Evolutionary conservation across 2,113 vertebrate genomes (phyloP), one percentile per base, ranked within the genome.

Genomic region (Nannobrachium achirus): DNA sequence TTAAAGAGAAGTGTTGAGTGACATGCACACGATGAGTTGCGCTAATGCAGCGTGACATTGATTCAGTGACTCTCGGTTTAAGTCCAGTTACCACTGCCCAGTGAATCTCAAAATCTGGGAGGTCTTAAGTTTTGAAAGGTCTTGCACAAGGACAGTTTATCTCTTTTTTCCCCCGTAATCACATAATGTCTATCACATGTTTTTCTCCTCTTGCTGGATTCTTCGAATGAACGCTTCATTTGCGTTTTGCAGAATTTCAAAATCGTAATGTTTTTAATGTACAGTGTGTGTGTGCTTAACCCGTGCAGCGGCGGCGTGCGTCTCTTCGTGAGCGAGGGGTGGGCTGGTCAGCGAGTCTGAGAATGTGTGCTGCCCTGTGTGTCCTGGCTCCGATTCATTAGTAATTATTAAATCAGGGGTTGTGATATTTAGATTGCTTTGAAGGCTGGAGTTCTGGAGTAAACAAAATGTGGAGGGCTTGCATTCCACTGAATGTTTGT

Each of bases 341-440:
- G 20, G 63, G 57, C 6, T n/a, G 51, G 52, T 72, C 63, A 48
- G 60, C 39, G 59, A 53, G 19, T 73, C 57, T 76, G 69, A 65
- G 70, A 80, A 70, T 61, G 53, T 76, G 67, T 65, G 55, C 55
- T 25, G 71, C n/a, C 50, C 19, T 48, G 7, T 78, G 63, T 78
- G 51, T 74, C 51, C 38, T 83, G 76, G 72, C 73, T 42, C 56
- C 15, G 11, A 70, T 49, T 84, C 49, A 69, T 66, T 41, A 63
- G 55, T 75, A 58, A 73, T 75, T 77, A 84, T 79, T 83, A 65
- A 69, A 70, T 83, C 46, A 73, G 64, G n/a, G 44, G 11, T 42
- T 73, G 53, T 66, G 33, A 59, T 73, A 63, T 85, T 78, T 80
- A 49, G 53, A 59, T 78, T 53, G 73, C 60, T 76, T 59, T 67